A percentile compares a stretch with the other conserved stretches of the same genome.
phyloP scores from a whole-genome alignment of 2,888 invertebrate genomes.

The Athalia cordata region DNA sequence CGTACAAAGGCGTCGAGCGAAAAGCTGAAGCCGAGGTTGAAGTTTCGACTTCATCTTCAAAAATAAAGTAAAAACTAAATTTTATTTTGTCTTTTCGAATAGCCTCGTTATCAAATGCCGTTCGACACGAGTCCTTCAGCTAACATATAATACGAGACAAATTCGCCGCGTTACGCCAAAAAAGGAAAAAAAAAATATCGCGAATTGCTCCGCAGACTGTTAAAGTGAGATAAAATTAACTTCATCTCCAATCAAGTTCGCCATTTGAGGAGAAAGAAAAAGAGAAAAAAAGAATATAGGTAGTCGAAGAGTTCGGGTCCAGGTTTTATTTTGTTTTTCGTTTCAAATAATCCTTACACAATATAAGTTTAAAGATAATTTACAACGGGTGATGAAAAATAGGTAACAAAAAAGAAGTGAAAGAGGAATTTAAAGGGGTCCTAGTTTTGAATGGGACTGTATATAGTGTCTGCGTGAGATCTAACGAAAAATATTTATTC shows the following conservation, averaged over 20 bases:
- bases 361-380: background rate
- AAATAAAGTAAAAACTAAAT: background rate
- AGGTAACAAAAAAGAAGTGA: slow-evolving; percentile 2
- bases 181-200: too few species aligned
- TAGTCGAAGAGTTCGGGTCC: background rate
- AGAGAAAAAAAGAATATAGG: background rate
- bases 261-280: background rate
- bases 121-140: background rate
- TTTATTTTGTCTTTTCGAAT: background rate
- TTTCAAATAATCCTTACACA: slow-evolving; percentile 13
- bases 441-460: slow-evolving; percentile 7
- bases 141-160: too few species aligned
- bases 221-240: background rate
- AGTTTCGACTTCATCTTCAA: too few species aligned
- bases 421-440: background rate
- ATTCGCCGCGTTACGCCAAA: too few species aligned
- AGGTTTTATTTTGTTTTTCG: background rate
- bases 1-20: background rate
- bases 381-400: background rate
- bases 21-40: background rate
- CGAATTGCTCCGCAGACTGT: too few species aligned
- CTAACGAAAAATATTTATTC: slow-evolving; percentile 30
- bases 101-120: background rate
- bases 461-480: background rate
- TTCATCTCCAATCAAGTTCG: background rate